Evolutionary conservation across 2,797 vertebrate species (phyloP).

Genomic region (Protosalanx chinensis): DNA sequence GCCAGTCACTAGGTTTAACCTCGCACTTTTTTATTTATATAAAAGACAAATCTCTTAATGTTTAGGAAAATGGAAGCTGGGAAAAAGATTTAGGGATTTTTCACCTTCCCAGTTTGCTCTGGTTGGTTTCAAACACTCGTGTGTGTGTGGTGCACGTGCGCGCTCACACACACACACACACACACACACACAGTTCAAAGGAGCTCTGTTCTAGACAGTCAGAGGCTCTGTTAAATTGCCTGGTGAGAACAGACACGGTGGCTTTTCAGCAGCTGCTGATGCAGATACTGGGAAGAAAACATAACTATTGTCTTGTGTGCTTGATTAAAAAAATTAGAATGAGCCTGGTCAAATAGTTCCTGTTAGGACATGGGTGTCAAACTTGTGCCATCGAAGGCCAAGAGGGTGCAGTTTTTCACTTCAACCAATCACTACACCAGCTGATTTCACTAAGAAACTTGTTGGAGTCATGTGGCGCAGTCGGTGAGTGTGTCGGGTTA

Average conservation of each 20-base stretch:
- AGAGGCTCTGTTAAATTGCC: slow-evolving; percentile 50
- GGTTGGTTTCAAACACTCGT: slow-evolving; percentile 20
- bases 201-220: slow-evolving; percentile 57
- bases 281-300: slow-evolving; percentile 57
- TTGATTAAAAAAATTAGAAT: background rate
- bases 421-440: no score
- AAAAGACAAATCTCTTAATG: slow-evolving; percentile 21
- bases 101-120: slow-evolving; percentile 57
- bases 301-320: slow-evolving; percentile 37
- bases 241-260: slow-evolving; percentile 54
- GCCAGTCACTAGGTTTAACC: slow-evolving; percentile 21
- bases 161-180: slow-evolving; percentile 35
- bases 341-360: no score
- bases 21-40: background rate
- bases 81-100: slow-evolving; percentile 44
- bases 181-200: slow-evolving; percentile 48
- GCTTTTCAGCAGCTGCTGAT: slow-evolving; percentile 62
- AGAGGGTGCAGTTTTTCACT: no score
- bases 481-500: no score
- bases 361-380: no score
- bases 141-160: background rate
- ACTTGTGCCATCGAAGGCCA: no score
- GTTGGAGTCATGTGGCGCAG: no score
- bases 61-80: slow-evolving; percentile 11
- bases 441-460: no score